Evolutionary conservation across 1,140 invertebrate genomes (phyloP).

Genomic region (Rhynchophorus ferrugineus): DNA sequence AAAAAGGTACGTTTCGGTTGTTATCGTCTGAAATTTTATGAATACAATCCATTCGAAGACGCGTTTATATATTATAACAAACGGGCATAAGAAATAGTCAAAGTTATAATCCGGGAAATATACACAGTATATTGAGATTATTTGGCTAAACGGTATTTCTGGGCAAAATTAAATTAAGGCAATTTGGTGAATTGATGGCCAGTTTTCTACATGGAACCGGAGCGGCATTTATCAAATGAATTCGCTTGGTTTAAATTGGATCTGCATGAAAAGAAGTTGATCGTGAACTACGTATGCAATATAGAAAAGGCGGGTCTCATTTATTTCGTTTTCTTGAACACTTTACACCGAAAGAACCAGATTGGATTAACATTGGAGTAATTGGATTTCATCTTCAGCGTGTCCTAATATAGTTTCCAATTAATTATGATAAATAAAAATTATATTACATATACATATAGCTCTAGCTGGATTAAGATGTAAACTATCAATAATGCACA

Average conservation of each 20-base stretch:
- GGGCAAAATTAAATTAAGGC: constrained; percentile 24
- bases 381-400: too few relatives aligned
- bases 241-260: constrained; percentile 23
- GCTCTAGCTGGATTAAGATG: too few relatives aligned
- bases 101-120: constrained; percentile 22
- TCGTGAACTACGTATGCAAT: constrained; percentile 21
- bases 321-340: constrained; percentile 15
- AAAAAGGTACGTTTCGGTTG: too few relatives aligned
- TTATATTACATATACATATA: too few relatives aligned
- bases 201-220: constrained; percentile 21
- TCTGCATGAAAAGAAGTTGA: constrained; percentile 23
- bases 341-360: too few relatives aligned
- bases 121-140: constrained; percentile 23
- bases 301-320: constrained; percentile 17
- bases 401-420: too few relatives aligned
- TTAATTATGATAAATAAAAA: too few relatives aligned
- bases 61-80: constrained; percentile 22
- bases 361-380: too few relatives aligned
- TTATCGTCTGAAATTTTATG: constrained; percentile 22
- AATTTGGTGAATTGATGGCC: constrained; percentile 23
- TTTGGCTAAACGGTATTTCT: constrained; percentile 22
- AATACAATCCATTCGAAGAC: constrained; percentile 20
- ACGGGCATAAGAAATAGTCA: constrained; percentile 21
- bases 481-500: too few relatives aligned
- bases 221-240: constrained; percentile 23